Evolutionary conservation across 2,888 invertebrate genomes (phyloP).

Genomic region (Drosophila recens): DNA sequence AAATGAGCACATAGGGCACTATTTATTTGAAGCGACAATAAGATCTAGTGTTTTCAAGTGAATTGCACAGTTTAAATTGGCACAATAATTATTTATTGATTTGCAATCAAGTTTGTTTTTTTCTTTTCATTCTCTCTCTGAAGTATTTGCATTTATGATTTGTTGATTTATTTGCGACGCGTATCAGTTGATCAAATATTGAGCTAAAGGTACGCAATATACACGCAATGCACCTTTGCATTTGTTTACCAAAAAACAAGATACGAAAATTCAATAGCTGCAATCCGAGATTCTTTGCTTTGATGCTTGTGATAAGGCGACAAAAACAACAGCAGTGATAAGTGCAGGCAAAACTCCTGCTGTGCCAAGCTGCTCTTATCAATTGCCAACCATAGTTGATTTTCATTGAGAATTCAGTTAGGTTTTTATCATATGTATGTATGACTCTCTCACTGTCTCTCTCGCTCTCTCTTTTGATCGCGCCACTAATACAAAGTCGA

Average conservation of each 20-base stretch:
- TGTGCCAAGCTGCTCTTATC: constrained; percentile 11
- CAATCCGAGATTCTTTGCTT: not conserved
- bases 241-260: constrained; percentile 10
- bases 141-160: constrained; percentile 31
- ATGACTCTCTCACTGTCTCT: constrained; percentile 11
- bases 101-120: constrained; percentile 40
- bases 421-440: constrained; percentile 24
- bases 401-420: constrained; percentile 29
- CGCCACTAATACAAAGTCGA: constrained; percentile 30
- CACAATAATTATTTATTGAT: constrained; percentile 52
- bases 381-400: constrained; percentile 1
- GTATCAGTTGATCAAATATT: constrained; percentile 1
- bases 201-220: constrained; percentile 10
- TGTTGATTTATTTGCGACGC: constrained; percentile 41
- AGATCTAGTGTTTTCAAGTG: constrained; percentile 52
- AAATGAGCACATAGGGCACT: constrained; percentile 49
- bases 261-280: constrained; percentile 11
- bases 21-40: constrained; percentile 48
- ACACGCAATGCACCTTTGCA: not conserved
- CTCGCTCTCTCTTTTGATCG: constrained; percentile 38
- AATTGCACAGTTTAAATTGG: constrained; percentile 54
- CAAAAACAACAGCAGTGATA: not conserved
- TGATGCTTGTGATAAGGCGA: constrained; percentile 15
- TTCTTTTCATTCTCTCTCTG: not conserved
- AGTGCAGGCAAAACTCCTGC: not conserved